These are phyloP conservation scores for Dendroctonus ponderosae DNA, from an alignment of 1,140 invertebrate genomes.

Conservation along the genomic window DNA sequence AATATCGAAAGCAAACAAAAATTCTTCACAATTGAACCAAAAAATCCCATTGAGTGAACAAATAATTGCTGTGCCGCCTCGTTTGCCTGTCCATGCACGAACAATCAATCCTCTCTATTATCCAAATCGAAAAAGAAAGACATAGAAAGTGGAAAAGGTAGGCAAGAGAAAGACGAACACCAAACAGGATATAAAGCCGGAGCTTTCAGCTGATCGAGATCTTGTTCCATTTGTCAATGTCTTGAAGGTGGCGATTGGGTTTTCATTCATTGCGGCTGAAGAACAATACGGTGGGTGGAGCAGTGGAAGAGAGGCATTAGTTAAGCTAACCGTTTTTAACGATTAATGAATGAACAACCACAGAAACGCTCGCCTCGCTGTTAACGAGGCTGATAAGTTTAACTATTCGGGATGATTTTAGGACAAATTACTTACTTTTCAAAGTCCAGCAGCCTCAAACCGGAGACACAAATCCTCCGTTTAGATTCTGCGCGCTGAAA, in stretches of 20 bases:
- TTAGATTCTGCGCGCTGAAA: slow-evolving; percentile 61
- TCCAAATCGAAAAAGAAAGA: background rate
- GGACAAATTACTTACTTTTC: slow-evolving; percentile 1
- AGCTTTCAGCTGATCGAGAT: slow-evolving; percentile 55
- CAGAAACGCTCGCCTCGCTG: too few species aligned
- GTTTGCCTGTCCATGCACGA: too few species aligned
- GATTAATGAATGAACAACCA: slow-evolving; percentile 7
- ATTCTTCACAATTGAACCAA: too few species aligned
- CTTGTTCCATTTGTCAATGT: slow-evolving; percentile 64
- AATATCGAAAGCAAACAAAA: too few species aligned
- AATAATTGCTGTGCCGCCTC: too few species aligned
- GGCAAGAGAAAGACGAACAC: slow-evolving; percentile 6
- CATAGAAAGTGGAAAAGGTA: background rate
- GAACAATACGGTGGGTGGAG: slow-evolving; percentile 5
- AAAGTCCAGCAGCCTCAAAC: slow-evolving; percentile 52
- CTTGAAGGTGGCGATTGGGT: slow-evolving; percentile 59
- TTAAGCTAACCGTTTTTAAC: background rate
- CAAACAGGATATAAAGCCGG: background rate
- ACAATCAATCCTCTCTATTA: too few species aligned
- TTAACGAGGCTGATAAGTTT: too few species aligned
- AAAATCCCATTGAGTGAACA: too few species aligned
- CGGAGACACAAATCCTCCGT: slow-evolving; percentile 62
- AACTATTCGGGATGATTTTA: too few species aligned
- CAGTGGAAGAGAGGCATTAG: slow-evolving; percentile 5
- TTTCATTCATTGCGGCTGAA: slow-evolving; percentile 44